phyloP scores from a whole-genome alignment of 2,113 vertebrate genomes.

The Crotalus horridus region DNA sequence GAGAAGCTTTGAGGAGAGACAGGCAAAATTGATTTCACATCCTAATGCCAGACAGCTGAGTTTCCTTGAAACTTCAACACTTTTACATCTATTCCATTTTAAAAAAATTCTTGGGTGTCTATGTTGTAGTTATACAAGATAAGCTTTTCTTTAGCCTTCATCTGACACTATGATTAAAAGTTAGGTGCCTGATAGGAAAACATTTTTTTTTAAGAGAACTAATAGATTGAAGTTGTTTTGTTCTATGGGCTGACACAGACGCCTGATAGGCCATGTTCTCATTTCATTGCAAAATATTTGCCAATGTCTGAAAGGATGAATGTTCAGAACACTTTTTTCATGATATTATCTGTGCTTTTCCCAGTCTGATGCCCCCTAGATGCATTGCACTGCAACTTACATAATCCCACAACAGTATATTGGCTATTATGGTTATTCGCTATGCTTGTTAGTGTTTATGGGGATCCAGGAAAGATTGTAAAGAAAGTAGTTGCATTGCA shows the following conservation, averaged over 20 bases:
- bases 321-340: neutral
- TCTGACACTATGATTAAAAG: neutral
- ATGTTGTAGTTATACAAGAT: neutral
- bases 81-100: neutral
- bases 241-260: neutral
- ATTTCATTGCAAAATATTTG: neutral
- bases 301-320: neutral
- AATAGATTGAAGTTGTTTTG: neutral
- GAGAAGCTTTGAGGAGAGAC: neutral
- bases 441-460: neutral
- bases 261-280: neutral
- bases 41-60: neutral
- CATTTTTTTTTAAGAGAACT: neutral
- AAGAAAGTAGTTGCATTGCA: neutral
- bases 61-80: neutral
- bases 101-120: neutral
- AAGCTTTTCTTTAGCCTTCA: neutral
- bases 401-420: neutral
- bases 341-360: neutral
- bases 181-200: neutral
- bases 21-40: neutral
- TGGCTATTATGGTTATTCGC: neutral
- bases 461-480: neutral
- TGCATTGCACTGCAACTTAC: neutral
- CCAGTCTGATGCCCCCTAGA: neutral